Conservation (phyloP, 2,888 invertebrate genomes). For the Trimorus sp. region DNA sequence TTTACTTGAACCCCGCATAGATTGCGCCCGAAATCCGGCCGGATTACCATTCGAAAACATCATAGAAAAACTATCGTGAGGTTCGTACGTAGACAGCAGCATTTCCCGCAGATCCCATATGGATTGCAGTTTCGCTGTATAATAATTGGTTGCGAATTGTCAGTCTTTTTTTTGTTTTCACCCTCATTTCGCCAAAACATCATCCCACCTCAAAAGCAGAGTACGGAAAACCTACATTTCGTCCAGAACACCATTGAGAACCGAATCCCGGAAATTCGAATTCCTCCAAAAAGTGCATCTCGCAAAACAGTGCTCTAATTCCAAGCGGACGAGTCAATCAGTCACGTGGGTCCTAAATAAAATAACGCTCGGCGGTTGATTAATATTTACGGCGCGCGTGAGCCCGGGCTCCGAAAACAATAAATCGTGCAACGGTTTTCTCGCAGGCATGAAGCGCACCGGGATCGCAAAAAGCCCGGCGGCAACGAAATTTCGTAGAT, state of each 20-base stretch:
- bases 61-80: slow-evolving; percentile 15
- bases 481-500: slow-evolving; percentile 50
- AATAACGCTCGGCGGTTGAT: slow-evolving; percentile 11
- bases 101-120: neutral
- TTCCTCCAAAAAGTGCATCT: no score
- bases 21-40: slow-evolving; percentile 15
- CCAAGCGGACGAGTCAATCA: neutral
- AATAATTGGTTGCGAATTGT: no score
- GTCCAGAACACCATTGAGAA: no score
- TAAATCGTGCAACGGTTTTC: slow-evolving; percentile 23
- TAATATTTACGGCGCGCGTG: slow-evolving; percentile 18
- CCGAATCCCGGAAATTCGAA: no score
- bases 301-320: neutral
- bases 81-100: neutral
- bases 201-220: no score
- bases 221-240: no score
- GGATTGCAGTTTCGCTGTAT: no score
- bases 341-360: slow-evolving; percentile 5
- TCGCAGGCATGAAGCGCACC: slow-evolving; percentile 23
- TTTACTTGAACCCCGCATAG: slow-evolving; percentile 21
- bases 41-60: slow-evolving; percentile 28
- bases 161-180: no score
- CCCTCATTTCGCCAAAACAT: no score
- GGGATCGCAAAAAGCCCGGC: slow-evolving; percentile 26
- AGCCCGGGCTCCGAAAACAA: slow-evolving; percentile 18